Percentiles rank a stretch among this genome's conserved stretches.
Evolutionary conservation across 2,888 invertebrate species (phyloP).

Genomic region (Steinernema carpocapsae): DNA sequence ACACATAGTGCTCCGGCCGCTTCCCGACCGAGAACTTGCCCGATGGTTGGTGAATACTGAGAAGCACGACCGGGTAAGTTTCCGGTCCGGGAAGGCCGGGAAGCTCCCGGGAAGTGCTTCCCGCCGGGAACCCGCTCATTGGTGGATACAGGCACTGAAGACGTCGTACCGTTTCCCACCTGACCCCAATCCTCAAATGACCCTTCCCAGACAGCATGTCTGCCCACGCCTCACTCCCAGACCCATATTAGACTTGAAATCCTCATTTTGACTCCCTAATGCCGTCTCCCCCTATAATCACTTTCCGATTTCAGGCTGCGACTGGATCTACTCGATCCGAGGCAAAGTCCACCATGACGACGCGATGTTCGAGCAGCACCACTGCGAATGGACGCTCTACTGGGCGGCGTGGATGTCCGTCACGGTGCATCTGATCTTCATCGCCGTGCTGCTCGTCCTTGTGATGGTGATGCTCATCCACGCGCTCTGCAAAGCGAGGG

Average conservation of each 20-base stretch:
- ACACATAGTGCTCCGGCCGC: no score
- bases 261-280: no score
- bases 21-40: no score
- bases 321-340: slow-evolving; percentile 65
- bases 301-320: slow-evolving; percentile 57
- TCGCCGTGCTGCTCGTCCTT: slow-evolving; percentile 46
- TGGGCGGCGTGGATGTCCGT: slow-evolving; percentile 52
- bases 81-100: no score
- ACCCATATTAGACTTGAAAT: not conserved
- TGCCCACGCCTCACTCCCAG: not conserved
- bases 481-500: slow-evolving; percentile 39
- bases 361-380: slow-evolving; percentile 55
- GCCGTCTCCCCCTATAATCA: no score
- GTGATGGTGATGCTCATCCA: slow-evolving; percentile 54
- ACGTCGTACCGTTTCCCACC: not conserved
- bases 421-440: slow-evolving; percentile 48
- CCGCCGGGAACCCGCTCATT: no score
- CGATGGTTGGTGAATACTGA: no score
- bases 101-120: no score
- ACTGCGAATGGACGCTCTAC: slow-evolving; percentile 52
- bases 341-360: slow-evolving; percentile 55
- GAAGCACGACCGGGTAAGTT: no score
- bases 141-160: no score
- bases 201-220: not conserved
- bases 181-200: not conserved